Percentiles rank a stretch among this genome's conserved stretches.
Conservation (phyloP, 1,140 invertebrate species). For the Pygmarrhopalites habei region DNA sequence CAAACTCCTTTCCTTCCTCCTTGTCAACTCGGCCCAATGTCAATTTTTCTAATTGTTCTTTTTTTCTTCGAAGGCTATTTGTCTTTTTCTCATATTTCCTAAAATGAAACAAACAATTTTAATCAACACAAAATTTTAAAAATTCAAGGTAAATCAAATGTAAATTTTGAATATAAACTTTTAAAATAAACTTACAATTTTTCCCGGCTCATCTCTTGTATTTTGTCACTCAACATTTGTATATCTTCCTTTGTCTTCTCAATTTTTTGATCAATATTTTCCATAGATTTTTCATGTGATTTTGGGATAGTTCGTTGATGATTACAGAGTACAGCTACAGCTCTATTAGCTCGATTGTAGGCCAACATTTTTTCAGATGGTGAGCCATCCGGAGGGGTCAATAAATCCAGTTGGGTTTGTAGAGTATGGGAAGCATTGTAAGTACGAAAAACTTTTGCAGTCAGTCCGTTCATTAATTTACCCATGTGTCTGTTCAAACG, state of each 20-base stretch:
- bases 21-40: slow-evolving; percentile 94
- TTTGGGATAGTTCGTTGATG: slow-evolving; percentile 96
- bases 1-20: slow-evolving; percentile 99
- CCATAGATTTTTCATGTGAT: slow-evolving; percentile 97
- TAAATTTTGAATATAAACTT: background rate
- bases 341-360: slow-evolving; percentile 96
- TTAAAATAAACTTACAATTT: slow-evolving; percentile 55
- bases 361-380: slow-evolving; percentile 74
- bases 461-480: slow-evolving; percentile 95
- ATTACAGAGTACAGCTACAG: slow-evolving; percentile 98
- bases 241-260: slow-evolving; percentile 79
- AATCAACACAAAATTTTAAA: background rate
- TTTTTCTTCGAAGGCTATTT: slow-evolving; percentile 73
- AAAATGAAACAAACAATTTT: slow-evolving; percentile 19
- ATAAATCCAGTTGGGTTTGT: slow-evolving; percentile 86
- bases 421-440: slow-evolving; percentile 97
- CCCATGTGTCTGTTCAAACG: slow-evolving; percentile 96
- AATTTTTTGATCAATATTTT: slow-evolving; percentile 94
- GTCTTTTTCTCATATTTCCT: slow-evolving; percentile 78
- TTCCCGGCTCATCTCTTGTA: slow-evolving; percentile 68
- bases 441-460: slow-evolving; percentile 99
- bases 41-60: slow-evolving; percentile 88
- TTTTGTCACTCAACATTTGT: slow-evolving; percentile 67
- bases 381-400: slow-evolving; percentile 76
- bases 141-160: background rate